Base-by-base conservation (phyloP, 2,797 vertebrate species). In the Iguana delicatissima region DNA sequence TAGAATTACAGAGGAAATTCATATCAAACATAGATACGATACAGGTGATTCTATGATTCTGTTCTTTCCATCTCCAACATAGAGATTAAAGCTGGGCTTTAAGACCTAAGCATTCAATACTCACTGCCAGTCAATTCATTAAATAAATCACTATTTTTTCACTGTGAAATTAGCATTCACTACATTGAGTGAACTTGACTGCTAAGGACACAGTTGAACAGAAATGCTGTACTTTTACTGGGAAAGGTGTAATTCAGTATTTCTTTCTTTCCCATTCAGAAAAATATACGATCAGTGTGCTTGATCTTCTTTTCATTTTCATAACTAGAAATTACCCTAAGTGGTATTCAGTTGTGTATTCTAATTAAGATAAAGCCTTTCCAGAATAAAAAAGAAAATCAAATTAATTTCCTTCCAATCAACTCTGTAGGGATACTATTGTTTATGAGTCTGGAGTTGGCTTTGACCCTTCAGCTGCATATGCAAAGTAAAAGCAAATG, bases 141-240 rank as follows among this genome's bases (percentile, higher is more conserved):
- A 97, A 96, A 96, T 95, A 95, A 95, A 96, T 96, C 94, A 96
- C 90, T 77, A 81, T 14, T 91, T 91, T 94, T 91, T 93, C 67
- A 9, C 67, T 95, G 84, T 95, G 92, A 95, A 96, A 94, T 94
- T 97, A 96, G 97, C 95, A 93, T 94, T 95, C 95, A 94, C 95
- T 93, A 96, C 67, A 69, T 32, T 13, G 67, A 69, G 92, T 94
- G 92, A 42, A 93, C 92, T 92, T 94, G 93, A 96, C 94, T 96
- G 89, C 80, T 94, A 73, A 74, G 85, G 89, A 94, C 94, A 93
- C 0, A 29, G 89, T 92, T 62, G 89, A 94, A 91, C 91, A 89
- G 67, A 90, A 84, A 16, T 91, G 83, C 89, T 95, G 90, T 6
- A 59, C 24, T 8, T 92, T 94, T 88, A 67, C n/a, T 88, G 62